Percentiles rank a stretch among this genome's conserved stretches.
phyloP scores from a whole-genome alignment of 1,140 invertebrate species.

The Zeugodacus cucurbitae region DNA sequence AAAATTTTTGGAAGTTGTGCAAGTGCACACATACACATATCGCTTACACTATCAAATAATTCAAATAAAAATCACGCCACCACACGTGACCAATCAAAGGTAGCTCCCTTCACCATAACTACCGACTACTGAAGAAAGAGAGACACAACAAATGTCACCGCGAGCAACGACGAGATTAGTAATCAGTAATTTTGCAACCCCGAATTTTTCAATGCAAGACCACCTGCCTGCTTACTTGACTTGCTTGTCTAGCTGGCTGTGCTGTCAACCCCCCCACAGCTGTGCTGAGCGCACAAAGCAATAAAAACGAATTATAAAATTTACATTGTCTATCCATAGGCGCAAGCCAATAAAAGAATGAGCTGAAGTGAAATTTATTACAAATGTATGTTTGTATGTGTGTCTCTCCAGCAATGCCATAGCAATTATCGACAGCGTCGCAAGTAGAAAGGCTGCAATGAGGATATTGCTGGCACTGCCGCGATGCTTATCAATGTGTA shows the following conservation, averaged over 20 bases:
- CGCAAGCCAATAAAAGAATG: neutral
- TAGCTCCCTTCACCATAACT: neutral
- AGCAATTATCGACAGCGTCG: neutral
- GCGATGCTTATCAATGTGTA: neutral
- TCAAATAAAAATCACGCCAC: neutral
- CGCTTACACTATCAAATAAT: neutral
- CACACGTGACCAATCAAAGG: neutral
- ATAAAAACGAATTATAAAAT: slow-evolving; percentile 9
- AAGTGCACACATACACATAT: no score
- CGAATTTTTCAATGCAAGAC: neutral
- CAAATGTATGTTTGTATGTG: neutral
- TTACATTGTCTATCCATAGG: neutral
- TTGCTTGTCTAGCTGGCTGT: neutral
- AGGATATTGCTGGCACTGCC: neutral
- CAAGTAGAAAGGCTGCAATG: neutral
- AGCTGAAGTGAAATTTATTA: neutral
- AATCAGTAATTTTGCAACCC: neutral
- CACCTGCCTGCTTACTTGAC: no score
- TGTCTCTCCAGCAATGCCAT: neutral
- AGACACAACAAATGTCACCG: neutral
- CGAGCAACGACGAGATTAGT: neutral
- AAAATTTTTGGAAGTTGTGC: no score
- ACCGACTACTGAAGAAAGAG: neutral
- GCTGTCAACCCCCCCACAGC: neutral
- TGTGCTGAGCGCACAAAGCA: neutral